Conservation (phyloP, 2,888 invertebrate species). For the Pogonocherus hispidulus region DNA sequence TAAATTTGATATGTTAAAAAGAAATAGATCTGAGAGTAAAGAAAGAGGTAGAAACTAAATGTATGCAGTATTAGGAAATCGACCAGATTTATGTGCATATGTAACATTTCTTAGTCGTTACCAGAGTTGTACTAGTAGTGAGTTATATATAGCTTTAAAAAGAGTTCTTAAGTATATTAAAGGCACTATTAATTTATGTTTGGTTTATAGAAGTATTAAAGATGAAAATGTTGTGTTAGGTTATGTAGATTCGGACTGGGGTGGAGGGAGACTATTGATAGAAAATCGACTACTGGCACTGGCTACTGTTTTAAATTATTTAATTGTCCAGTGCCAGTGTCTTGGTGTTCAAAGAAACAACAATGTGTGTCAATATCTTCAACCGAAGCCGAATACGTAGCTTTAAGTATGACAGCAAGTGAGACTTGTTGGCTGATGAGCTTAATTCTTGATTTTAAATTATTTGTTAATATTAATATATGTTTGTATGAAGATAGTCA, state of each 20-base stretch:
- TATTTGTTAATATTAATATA: neutral
- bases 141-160: constrained; percentile 17
- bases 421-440: constrained; percentile 20
- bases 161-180: constrained; percentile 28
- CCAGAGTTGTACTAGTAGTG: neutral
- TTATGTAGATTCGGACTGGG: constrained; percentile 38
- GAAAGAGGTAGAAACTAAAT: no score
- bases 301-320: constrained; percentile 10
- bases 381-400: constrained; percentile 9
- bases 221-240: constrained; percentile 14
- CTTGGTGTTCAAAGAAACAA: constrained; percentile 9
- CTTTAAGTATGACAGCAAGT: constrained; percentile 4
- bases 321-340: constrained; percentile 10
- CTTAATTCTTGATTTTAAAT: neutral
- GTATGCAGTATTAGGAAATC: neutral
- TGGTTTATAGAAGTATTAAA: neutral
- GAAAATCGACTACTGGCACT: constrained; percentile 17
- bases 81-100: neutral
- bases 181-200: constrained; percentile 14
- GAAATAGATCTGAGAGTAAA: constrained; percentile 1
- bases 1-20: constrained; percentile 19
- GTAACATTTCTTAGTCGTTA: neutral
- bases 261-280: neutral
- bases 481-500: neutral
- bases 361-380: no score